Base-by-base conservation (phyloP, 2,113 vertebrate species). In the Toxostoma redivivum region DNA sequence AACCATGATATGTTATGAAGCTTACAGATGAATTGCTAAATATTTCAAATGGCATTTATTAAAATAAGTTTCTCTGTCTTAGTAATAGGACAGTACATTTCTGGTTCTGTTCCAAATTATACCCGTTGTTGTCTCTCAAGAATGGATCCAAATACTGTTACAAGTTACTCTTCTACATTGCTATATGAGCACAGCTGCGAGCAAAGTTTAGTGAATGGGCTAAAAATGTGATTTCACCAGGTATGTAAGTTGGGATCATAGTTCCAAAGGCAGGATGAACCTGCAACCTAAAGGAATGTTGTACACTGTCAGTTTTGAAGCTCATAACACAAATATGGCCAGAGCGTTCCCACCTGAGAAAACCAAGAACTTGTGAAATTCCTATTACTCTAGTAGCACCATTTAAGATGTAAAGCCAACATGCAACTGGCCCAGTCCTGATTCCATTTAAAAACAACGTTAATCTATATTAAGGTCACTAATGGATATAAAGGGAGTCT, bases 231-330 rank as follows among this genome's bases (percentile, higher is more conserved):
- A 2, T 19, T 72, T 87, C 21, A 42, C 30, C 35, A 47, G 35
- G 23, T 57, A 90, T 0, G 0, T 45, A 72, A 88, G 2, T 10
- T 7, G 38, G 25, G 23, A 65, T 61, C 8, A 7, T 30, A 47
- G 42, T 65, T 90, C 42, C 50, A 79, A 89, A 81, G 53, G 37
- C 53, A 76, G 48, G 21, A 89, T 51, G 30, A 74, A 24, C 30
- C 47, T 54, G 31, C 35, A 69, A 28, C 22, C 11, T 53, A 60
- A 81, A 84, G 25, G 24, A 86, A 82, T 73, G 23, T 17, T 44
- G 47, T 13, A 56, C 12, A 19, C 37, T 51, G 18, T 30, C 61
- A 61, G 31, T 47, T 90, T 77, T 76, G 44, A 57, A 38, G 27
- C 65, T 70, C 21, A 5, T 22, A 62, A 70, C 13, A 35, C 33